Conservation (phyloP, 1,140 invertebrate species). For the Grapholita molesta region DNA sequence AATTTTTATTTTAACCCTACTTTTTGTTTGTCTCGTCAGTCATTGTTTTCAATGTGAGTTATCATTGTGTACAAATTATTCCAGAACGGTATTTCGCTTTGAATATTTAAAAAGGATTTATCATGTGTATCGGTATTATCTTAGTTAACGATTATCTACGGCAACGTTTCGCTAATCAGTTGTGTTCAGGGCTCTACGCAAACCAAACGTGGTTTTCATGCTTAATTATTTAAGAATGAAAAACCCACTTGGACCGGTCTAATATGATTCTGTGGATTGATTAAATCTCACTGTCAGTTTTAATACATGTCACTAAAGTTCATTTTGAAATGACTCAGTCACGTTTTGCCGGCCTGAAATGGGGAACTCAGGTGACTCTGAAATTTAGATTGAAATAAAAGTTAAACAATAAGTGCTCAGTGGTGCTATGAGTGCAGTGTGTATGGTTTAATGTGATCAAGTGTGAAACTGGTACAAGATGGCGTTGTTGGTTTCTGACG, state of each 20-base stretch:
- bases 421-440: not conserved
- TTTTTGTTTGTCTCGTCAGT: not conserved
- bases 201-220: slow-evolving; percentile 10
- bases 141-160: slow-evolving; percentile 19
- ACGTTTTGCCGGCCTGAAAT: too few relatives aligned
- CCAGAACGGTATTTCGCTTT: not conserved
- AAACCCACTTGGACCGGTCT: too few relatives aligned
- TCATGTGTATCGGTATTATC: slow-evolving; percentile 15
- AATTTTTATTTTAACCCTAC: not conserved
- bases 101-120: not conserved
- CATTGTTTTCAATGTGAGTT: not conserved
- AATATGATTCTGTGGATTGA: too few relatives aligned
- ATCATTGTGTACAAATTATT: slow-evolving; percentile 7
- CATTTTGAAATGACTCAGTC: too few relatives aligned
- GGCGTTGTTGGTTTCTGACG: not conserved
- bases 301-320: too few relatives aligned
- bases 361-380: not conserved
- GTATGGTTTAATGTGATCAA: not conserved
- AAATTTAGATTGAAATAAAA: not conserved
- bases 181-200: slow-evolving; percentile 1
- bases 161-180: slow-evolving; percentile 17
- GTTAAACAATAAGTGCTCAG: not conserved
- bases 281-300: too few relatives aligned
- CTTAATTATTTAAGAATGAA: not conserved
- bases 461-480: not conserved